phyloP scores from a whole-genome alignment of 2,113 vertebrate species.

The Amazona vittata region DNA sequence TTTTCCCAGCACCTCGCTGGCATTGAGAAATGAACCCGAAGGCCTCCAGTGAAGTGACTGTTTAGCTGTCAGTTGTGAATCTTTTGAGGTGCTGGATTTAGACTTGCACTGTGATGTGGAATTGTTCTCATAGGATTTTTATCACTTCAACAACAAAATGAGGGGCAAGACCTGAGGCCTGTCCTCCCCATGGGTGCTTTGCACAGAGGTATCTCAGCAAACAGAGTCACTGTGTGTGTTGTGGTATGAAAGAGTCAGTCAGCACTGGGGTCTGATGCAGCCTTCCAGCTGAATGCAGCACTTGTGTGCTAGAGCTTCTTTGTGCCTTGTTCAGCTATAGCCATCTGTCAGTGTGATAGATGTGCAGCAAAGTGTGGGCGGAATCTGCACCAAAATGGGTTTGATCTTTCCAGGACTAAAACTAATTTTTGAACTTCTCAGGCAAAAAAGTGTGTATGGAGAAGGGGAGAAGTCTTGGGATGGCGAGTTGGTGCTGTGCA shows the following conservation, averaged over 20 bases:
- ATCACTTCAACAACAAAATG: not conserved
- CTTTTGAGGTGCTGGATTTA: not conserved
- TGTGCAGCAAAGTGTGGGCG: not conserved
- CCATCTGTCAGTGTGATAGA: not conserved
- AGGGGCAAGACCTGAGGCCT: not conserved
- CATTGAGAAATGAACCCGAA: not conserved
- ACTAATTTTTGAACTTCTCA: not conserved
- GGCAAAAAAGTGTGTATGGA: not conserved
- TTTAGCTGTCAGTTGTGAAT: not conserved
- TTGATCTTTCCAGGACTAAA: not conserved
- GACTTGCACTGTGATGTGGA: fast-evolving
- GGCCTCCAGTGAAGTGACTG: not conserved
- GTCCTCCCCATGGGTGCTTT: not conserved
- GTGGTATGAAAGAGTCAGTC: not conserved
- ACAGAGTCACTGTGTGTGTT: not conserved
- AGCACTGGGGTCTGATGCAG: not conserved
- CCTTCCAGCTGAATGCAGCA: not conserved
- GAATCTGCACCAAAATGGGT: not conserved
- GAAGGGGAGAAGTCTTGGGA: not conserved
- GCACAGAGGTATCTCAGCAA: not conserved
- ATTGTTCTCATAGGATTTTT: not conserved
- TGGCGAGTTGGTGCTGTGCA: not conserved
- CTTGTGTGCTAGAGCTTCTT: not conserved
- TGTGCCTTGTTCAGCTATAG: constrained; percentile 24
- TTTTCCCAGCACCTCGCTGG: not conserved